These are phyloP conservation scores for Lerema accius DNA, from an alignment of 1,140 invertebrate species.

Conservation along the genomic window DNA sequence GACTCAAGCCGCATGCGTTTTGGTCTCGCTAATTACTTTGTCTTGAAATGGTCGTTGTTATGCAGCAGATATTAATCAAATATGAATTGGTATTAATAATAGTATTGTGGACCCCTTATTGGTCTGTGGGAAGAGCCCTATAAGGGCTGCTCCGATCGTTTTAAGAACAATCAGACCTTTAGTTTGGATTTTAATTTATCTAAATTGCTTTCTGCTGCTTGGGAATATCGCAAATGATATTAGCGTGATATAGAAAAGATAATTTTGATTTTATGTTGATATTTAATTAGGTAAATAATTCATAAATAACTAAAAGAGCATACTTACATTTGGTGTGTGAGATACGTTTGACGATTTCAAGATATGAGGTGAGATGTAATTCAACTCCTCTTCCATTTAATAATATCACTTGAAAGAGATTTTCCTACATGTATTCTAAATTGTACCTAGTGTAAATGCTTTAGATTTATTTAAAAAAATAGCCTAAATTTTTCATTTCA, in stretches of 20 bases:
- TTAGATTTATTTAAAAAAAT: too few relatives aligned
- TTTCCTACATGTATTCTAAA: too few relatives aligned
- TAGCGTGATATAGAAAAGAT: neutral
- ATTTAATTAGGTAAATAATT: too few relatives aligned
- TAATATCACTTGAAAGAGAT: too few relatives aligned
- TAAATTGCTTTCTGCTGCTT: conserved; percentile 1
- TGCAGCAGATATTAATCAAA: conserved; percentile 44
- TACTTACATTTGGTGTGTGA: too few relatives aligned
- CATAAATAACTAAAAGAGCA: too few relatives aligned
- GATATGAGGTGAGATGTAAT: too few relatives aligned
- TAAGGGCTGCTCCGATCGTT: conserved; percentile 9
- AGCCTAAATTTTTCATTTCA: too few relatives aligned
- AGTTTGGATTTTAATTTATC: conserved; percentile 15
- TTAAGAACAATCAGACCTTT: conserved; percentile 23
- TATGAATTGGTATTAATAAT: conserved; percentile 29
- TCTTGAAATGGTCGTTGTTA: conserved; percentile 35
- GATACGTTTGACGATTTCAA: too few relatives aligned
- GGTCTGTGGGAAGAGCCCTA: conserved; percentile 17
- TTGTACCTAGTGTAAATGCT: too few relatives aligned
- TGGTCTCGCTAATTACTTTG: conserved; percentile 58
- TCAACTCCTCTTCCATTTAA: too few relatives aligned
- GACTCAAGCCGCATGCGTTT: conserved; percentile 32
- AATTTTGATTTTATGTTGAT: too few relatives aligned
- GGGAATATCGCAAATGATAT: neutral
- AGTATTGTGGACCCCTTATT: conserved; percentile 20